A percentile compares a stretch with the other conserved stretches of the same genome.
Evolutionary conservation across 1,140 invertebrate species (phyloP).

Genomic region (Spodoptera litura): DNA sequence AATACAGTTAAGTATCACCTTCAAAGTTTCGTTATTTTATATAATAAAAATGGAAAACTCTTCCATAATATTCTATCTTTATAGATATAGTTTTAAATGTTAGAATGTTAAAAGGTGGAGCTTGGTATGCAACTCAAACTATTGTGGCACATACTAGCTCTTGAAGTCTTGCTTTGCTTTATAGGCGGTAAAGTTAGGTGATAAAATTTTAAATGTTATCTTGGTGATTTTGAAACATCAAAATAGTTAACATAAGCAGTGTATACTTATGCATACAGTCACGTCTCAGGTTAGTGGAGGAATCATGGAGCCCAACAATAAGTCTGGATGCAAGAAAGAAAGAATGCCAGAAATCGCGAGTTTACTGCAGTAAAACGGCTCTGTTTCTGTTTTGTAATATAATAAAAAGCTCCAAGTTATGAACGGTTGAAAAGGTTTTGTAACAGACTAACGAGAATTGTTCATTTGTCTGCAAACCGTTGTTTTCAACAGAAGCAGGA

Average conservation of each 20-base stretch:
- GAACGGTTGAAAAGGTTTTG: neutral
- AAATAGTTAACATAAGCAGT: too few species aligned
- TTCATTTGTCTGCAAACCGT: slow-evolving; percentile 17
- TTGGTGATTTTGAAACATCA: too few species aligned
- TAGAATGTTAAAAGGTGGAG: neutral
- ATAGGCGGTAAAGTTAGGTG: too few species aligned
- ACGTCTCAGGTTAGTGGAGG: too few species aligned
- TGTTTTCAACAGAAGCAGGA: slow-evolving; percentile 1
- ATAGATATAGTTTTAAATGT: neutral
- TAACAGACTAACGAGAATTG: slow-evolving; percentile 23
- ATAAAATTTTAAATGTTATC: too few species aligned
- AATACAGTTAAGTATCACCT: slow-evolving; percentile 18
- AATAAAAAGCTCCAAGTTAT: slow-evolving; percentile 17
- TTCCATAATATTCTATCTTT: neutral
- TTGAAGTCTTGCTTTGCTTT: too few species aligned
- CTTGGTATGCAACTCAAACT: too few species aligned
- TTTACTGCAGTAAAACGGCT: neutral
- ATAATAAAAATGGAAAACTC: neutral
- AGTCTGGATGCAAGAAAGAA: neutral
- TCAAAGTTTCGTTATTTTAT: neutral
- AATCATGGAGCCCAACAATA: too few species aligned
- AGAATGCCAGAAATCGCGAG: neutral
- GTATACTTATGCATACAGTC: too few species aligned
- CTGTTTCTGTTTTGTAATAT: slow-evolving; percentile 20
- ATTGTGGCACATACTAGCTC: too few species aligned